A percentile compares a stretch with the other conserved stretches of the same genome.
Evolutionary conservation across 2,113 vertebrate genomes (phyloP).

Genomic region (Aspidoscelis tigris): DNA sequence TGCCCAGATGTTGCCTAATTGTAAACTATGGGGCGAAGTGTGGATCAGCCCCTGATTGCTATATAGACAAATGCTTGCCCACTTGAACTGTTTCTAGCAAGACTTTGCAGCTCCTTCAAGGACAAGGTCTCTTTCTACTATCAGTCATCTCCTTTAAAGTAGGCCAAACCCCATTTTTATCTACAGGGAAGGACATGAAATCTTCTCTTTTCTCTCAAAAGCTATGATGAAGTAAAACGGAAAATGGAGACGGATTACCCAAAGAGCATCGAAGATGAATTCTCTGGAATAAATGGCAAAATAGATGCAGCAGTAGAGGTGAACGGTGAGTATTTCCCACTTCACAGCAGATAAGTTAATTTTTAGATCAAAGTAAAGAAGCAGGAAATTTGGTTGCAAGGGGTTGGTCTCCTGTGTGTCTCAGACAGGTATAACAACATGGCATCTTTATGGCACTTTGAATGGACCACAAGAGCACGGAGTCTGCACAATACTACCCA

Average conservation of each 20-base stretch:
- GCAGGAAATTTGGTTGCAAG: background rate
- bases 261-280: slow-evolving; percentile 62
- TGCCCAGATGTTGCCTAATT: too few relatives aligned
- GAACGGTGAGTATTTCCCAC: slow-evolving; percentile 46
- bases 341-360: background rate
- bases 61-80: too few relatives aligned
- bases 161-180: background rate
- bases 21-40: too few relatives aligned
- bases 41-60: too few relatives aligned
- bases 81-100: background rate
- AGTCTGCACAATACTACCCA: too few relatives aligned
- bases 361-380: background rate
- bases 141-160: background rate
- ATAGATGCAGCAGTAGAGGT: slow-evolving; percentile 62
- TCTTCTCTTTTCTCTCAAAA: slow-evolving; percentile 31
- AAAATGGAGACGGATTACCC: slow-evolving; percentile 63
- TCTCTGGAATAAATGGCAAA: slow-evolving; percentile 59
- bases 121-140: background rate
- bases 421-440: too few relatives aligned
- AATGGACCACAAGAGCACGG: too few relatives aligned
- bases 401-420: too few relatives aligned
- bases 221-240: slow-evolving; percentile 58
- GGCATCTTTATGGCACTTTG: too few relatives aligned
- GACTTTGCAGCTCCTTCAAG: background rate
- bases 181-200: background rate